These are phyloP conservation scores for Sialis fuliginosa DNA, from an alignment of 2,888 invertebrate genomes.

Conservation along the genomic window DNA sequence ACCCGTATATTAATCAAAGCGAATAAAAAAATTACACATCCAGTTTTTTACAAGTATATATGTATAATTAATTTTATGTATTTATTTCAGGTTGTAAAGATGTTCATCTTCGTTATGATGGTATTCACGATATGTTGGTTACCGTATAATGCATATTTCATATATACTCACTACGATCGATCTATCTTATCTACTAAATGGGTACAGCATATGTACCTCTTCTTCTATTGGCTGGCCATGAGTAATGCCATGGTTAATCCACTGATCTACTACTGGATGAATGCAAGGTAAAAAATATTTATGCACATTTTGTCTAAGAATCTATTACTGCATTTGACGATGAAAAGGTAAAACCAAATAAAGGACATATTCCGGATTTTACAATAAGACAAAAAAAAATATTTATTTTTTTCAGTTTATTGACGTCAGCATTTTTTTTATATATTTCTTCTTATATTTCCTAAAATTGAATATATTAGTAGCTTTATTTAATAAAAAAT, in stretches of 20 bases:
- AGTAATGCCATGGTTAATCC: constrained; percentile 88
- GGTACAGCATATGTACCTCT: constrained; percentile 69
- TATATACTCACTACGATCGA: constrained; percentile 59
- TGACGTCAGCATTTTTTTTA: too few species aligned
- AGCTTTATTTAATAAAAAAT: too few species aligned
- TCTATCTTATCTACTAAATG: constrained; percentile 46
- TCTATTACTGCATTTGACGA: too few species aligned
- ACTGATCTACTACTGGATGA: constrained; percentile 88
- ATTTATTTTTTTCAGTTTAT: too few species aligned
- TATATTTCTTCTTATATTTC: too few species aligned
- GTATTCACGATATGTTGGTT: constrained; percentile 82
- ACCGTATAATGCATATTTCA: constrained; percentile 75
- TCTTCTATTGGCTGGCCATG: constrained; percentile 85
- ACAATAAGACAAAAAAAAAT: too few species aligned
- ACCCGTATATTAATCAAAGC: too few species aligned
- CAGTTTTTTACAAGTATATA: too few species aligned
- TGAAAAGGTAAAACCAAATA: too few species aligned
- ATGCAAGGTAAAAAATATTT: constrained; percentile 44
- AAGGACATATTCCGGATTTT: too few species aligned
- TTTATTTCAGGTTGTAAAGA: constrained; percentile 57
- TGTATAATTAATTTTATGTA: not conserved
- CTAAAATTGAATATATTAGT: too few species aligned
- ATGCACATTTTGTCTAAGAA: not conserved
- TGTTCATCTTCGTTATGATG: constrained; percentile 73
- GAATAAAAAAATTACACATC: too few species aligned